Conservation (phyloP, 2,113 vertebrate species). For the Corythoichthys intestinalis region DNA sequence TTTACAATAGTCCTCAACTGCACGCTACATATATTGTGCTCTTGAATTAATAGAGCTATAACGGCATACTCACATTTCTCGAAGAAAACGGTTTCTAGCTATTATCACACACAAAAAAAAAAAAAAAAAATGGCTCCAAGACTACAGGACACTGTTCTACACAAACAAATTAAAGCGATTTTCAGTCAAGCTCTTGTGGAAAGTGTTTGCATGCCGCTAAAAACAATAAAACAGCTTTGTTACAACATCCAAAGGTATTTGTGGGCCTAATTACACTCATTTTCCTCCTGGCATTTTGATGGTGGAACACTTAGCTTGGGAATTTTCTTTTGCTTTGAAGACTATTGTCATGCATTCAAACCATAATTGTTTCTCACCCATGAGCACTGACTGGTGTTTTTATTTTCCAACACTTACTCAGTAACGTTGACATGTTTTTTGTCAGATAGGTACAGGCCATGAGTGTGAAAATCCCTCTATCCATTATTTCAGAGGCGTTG, state of each 20-base stretch:
- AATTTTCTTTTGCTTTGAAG: slow-evolving; percentile 68
- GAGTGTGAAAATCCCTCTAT: neutral
- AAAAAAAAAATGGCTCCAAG: slow-evolving; percentile 31
- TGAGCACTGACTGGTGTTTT: slow-evolving; percentile 57
- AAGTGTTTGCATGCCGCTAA: slow-evolving; percentile 42
- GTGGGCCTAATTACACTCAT: slow-evolving; percentile 65
- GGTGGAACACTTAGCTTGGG: slow-evolving; percentile 63
- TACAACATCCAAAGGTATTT: slow-evolving; percentile 58
- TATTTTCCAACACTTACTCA: slow-evolving; percentile 59
- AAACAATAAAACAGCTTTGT: slow-evolving; percentile 59
- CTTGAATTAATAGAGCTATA: neutral
- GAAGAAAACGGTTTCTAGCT: neutral
- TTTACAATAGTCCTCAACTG: neutral
- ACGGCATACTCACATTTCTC: neutral
- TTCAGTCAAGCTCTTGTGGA: slow-evolving; percentile 19
- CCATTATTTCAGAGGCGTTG: neutral
- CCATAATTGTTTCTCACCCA: slow-evolving; percentile 69
- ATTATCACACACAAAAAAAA: neutral
- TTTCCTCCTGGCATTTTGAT: slow-evolving; percentile 62
- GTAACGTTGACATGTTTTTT: slow-evolving; percentile 40
- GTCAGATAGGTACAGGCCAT: neutral
- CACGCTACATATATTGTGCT: neutral
- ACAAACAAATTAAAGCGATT: slow-evolving; percentile 20
- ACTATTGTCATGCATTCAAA: slow-evolving; percentile 65
- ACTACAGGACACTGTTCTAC: slow-evolving; percentile 13